Evolutionary conservation across 92 coral and sea anemone species (phyloP), one percentile per base, ranked within the genome.

Genomic region (Epizoanthus stellaris): DNA sequence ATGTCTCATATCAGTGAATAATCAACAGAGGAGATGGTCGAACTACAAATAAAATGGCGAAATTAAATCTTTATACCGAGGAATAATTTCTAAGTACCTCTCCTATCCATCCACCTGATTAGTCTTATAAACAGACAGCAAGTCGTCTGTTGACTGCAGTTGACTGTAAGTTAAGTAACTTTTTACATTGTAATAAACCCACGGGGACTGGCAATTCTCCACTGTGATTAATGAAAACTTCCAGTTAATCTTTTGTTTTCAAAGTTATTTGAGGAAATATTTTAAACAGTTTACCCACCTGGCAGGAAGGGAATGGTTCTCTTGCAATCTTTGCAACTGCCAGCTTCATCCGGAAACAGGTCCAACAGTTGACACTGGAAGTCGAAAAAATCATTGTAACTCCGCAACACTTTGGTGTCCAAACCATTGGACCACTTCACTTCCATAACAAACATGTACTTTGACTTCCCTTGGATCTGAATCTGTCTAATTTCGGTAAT

Each of bases 351-450:
- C 54, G 98, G 95, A 79, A 94, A 95, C 39, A 72, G 56, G 62
- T 95, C 93, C 73, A 95, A 84, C 30, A 95, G 74, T 13, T 65
- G 81, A 54, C 98, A 95, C 25, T 94, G 95, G 13, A 95, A 85
- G 15, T 91, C 95, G 85, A 95, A 94, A 67, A 95, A 93, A 58
- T 95, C 95, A 57, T 89, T 91, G 90, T 93, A 95, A 69, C 92
- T 87, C 77, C 97, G 87, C 95, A 93, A 92, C 61, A 95, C 53
- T n/a, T 85, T 82, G 68, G 89, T 84, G 5, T 61, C 57, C 43
- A 95, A 85, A 19, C 90, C 87, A 63, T 94, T 92, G 6, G 98
- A 92, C 95, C 98, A 91, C 58, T 75, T 40, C 25, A 95, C 85
- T 64, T 87, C 75, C 15, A 95, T 52, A 13, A 91, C 93, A 90